Percentiles rank a stretch among this genome's conserved stretches.
phyloP scores from a whole-genome alignment of 2,888 invertebrate genomes.

The Chaitophorus viminalis region DNA sequence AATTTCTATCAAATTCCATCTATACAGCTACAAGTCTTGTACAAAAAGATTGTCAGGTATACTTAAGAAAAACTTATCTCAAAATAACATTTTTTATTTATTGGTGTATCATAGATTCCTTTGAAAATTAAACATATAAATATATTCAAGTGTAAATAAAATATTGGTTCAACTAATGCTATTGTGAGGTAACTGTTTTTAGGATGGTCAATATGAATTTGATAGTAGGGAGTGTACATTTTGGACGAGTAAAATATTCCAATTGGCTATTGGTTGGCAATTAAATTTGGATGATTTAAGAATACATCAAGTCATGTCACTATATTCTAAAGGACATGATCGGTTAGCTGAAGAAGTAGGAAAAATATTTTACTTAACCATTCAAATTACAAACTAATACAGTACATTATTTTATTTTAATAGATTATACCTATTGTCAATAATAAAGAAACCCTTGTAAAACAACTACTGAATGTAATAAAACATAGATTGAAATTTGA shows the following conservation, averaged over 20 bases:
- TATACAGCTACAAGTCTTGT: slow-evolving; percentile 27
- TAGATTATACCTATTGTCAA: slow-evolving; percentile 62
- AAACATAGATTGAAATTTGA: slow-evolving; percentile 80
- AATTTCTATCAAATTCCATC: slow-evolving; percentile 44
- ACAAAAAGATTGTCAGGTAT: slow-evolving; percentile 59
- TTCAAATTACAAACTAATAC: slow-evolving; percentile 6
- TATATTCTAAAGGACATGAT: slow-evolving; percentile 73
- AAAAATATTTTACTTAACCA: neutral
- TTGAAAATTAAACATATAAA: neutral
- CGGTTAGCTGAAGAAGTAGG: slow-evolving; percentile 73
- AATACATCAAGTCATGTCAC: slow-evolving; percentile 79
- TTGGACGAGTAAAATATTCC: slow-evolving; percentile 80
- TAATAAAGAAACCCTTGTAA: slow-evolving; percentile 69
- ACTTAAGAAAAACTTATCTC: neutral
- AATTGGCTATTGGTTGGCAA: slow-evolving; percentile 81
- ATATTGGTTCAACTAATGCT: neutral
- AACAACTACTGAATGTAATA: slow-evolving; percentile 80
- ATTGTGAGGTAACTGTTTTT: neutral
- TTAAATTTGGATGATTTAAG: slow-evolving; percentile 79
- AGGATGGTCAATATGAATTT: slow-evolving; percentile 58
- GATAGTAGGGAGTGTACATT: slow-evolving; percentile 66
- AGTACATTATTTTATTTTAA: slow-evolving; percentile 53
- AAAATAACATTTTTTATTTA: neutral
- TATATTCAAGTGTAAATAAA: too few relatives aligned
- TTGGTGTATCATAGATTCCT: neutral